Evolutionary conservation across 2,113 vertebrate species (phyloP), one percentile per base, ranked within the genome.

Genomic region (Turnix velox): DNA sequence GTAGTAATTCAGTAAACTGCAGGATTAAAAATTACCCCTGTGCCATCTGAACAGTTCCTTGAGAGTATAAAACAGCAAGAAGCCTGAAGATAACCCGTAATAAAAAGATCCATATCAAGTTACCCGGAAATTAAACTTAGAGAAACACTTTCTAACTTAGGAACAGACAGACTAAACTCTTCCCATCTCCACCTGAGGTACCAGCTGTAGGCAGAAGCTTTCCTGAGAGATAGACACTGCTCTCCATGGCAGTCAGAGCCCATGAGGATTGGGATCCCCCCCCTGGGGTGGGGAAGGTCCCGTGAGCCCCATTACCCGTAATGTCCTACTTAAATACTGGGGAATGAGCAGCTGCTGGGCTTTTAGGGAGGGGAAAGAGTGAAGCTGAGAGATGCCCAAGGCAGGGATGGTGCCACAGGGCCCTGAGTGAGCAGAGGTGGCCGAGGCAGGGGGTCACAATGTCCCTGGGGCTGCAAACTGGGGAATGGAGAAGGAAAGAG

Each of bases 281-380:
- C n/a, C n/a, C n/a, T n/a, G n/a, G n/a, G n/a, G n/a, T n/a, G n/a
- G n/a, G n/a, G n/a, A n/a, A n/a, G n/a, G n/a, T n/a, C n/a, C n/a
- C n/a, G n/a, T n/a, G n/a, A n/a, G n/a, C n/a, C n/a, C 92, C 28
- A 43, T 71, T 96, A 97, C 97, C 97, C 95, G 96, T 98, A 97
- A 97, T 89, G 84, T 88, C 96, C 94, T 88, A 91, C 4, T 79
- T 88, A 88, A 93, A 96, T 69, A 95, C 74, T 59, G 93, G 61
- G 25, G 69, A 73, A 63, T 28, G 67, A 55, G 87, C 95, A 91
- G 92, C 91, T 22, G 33, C 48, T 22, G 79, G 91, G 68, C 86
- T 88, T 37, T 8, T 1, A 40, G 58, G 24, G 54, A 20, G 55
- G 63, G 54, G 74, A 57, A 59, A 75, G 6, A 3, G 2, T 23